phyloP scores from a whole-genome alignment of 2,797 vertebrate genomes.

The Lepilemur ruficaudatus region DNA sequence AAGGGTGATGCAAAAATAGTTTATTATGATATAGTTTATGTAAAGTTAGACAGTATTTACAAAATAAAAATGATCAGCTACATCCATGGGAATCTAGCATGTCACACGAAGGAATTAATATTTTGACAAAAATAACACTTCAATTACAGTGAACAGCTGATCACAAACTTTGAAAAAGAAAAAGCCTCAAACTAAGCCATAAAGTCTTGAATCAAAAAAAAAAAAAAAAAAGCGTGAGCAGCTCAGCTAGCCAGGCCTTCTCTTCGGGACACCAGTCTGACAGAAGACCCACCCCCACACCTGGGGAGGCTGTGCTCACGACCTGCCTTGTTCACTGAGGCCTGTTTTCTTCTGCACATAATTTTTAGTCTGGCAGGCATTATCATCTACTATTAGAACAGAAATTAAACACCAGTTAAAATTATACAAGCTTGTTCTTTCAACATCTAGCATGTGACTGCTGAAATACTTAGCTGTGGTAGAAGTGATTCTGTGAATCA shows the following conservation, averaged over 20 bases:
- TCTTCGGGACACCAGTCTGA: neutral
- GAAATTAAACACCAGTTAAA: neutral
- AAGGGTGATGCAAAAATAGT: slow-evolving; percentile 89
- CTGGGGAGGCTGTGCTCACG: neutral
- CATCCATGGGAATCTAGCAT: slow-evolving; percentile 82
- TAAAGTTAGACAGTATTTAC: slow-evolving; percentile 88
- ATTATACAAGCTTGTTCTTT: neutral
- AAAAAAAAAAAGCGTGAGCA: neutral
- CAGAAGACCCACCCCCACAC: neutral
- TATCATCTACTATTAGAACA: neutral
- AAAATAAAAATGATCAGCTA: slow-evolving; percentile 85
- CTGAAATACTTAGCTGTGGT: neutral
- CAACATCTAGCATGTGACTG: neutral
- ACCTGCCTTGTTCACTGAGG: neutral
- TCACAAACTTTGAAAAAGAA: slow-evolving; percentile 53
- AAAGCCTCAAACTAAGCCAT: slow-evolving; percentile 46
- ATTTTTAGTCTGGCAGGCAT: neutral
- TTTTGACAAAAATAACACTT: slow-evolving; percentile 77
- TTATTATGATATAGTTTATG: slow-evolving; percentile 87
- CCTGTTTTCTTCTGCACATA: neutral
- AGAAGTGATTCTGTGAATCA: neutral
- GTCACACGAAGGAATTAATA: slow-evolving; percentile 85
- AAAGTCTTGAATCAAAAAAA: neutral
- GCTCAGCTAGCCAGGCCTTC: neutral
- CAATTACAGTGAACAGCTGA: slow-evolving; percentile 66